phyloP scores from a whole-genome alignment of 2,888 invertebrate genomes.

The Ferrisia virgata region DNA sequence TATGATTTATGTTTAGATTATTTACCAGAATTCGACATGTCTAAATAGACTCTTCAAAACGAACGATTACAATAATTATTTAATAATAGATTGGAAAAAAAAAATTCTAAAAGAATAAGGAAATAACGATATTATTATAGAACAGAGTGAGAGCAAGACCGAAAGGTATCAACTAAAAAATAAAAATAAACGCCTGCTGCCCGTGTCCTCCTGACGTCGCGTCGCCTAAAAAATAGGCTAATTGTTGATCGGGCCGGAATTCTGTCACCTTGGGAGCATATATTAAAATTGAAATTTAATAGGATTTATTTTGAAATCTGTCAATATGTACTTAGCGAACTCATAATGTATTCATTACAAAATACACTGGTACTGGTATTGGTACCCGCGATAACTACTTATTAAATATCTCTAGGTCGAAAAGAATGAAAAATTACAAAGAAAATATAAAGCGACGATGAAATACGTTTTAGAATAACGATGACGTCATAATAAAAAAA shows the following conservation, averaged over 20 bases:
- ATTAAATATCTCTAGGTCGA: constrained; percentile 31
- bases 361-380: background rate
- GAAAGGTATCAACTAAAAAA: background rate
- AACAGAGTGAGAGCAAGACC: background rate
- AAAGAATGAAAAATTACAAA: background rate
- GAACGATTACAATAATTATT: background rate
- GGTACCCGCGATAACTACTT: background rate
- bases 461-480: constrained; percentile 32
- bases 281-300: constrained; percentile 28
- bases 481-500: constrained; percentile 28
- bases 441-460: background rate
- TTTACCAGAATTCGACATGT: background rate
- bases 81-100: background rate
- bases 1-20: background rate
- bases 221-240: background rate
- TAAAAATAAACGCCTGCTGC: background rate
- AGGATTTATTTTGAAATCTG: constrained; percentile 27
- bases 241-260: background rate
- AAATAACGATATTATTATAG: too few relatives aligned
- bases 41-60: background rate
- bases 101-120: background rate
- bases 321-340: constrained; percentile 16
- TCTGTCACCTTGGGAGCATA: constrained; percentile 10
- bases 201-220: background rate
- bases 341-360: constrained; percentile 15